Evolutionary conservation across 2,113 vertebrate genomes (phyloP), one percentile per base, ranked within the genome.

Genomic region (Calidris pugnax): DNA sequence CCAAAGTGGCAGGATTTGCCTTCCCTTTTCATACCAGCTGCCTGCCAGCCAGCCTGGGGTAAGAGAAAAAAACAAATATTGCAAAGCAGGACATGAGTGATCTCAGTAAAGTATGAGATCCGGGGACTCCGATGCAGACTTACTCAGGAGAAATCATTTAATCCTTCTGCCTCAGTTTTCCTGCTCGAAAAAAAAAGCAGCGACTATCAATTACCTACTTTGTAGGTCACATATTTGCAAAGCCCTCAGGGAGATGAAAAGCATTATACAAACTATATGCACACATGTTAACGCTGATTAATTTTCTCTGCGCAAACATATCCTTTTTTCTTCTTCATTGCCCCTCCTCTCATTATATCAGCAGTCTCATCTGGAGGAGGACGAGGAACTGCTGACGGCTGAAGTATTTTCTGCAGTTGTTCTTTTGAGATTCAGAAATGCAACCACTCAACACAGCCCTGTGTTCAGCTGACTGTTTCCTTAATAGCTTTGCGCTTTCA

Each of bases 401-500:
- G 74, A 95, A 92, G 89, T 81, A 97, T 93, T 96, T 92, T 87
- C 81, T 0, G 3, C 69, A 92, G 83, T 96, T 91, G 71, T 79
- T 95, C 80, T 96, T 95, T 59, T 81, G 86, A 95, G 88, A 95
- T 87, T 95, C 97, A 91, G 80, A 95, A 95, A 93, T 24, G 69
- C 74, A 89, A 82, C 88, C 83, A 72, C 84, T 93, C 90, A 64
- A 69, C 80, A 85, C 35, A 87, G 77, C 53, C 69, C 53, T 57
- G 66, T 27, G 69, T 68, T 95, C 93, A 96, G 92, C 90, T 94
- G 92, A 83, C 95, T 96, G 76, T 95, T 92, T 95, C 90, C 89
- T 87, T 93, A 95, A 96, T 96, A 94, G 94, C 87, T 93, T 95
- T 96, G 94, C 50, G 69, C 95, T 97, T 96, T 97, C 92, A 92